phyloP scores from a whole-genome alignment of 2,113 vertebrate species.

The Catagonus wagneri region DNA sequence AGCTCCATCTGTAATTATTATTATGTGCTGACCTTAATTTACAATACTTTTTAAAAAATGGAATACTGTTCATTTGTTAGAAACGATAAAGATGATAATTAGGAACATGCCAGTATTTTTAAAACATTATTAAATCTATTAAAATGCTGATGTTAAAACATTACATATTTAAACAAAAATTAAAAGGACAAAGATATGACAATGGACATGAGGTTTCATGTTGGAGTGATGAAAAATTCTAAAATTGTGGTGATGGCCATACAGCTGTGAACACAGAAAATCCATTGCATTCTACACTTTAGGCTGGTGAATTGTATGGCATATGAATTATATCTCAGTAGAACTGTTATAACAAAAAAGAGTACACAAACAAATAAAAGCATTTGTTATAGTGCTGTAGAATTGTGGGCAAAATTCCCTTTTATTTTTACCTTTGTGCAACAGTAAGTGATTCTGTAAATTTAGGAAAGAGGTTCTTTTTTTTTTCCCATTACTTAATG shows the following conservation, averaged over 20 bases:
- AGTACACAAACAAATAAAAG: not conserved
- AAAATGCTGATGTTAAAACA: slow-evolving; percentile 3
- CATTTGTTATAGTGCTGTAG: not conserved
- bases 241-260: not conserved
- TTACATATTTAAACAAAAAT: not conserved
- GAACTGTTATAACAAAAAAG: not conserved
- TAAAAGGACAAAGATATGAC: not conserved
- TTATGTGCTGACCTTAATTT: not conserved
- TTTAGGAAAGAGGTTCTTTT: not conserved
- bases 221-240: not conserved
- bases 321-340: not conserved
- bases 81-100: not conserved
- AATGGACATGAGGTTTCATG: not conserved
- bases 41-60: not conserved
- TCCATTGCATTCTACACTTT: not conserved
- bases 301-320: not conserved
- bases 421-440: not conserved
- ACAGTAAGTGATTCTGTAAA: not conserved
- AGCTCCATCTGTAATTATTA: not conserved
- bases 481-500: no score
- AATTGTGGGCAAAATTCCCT: not conserved
- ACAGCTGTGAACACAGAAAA: not conserved
- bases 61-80: not conserved
- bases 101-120: not conserved
- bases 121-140: not conserved